Conservation (phyloP, 1,140 invertebrate species). For the Zaprionus lachaisei region DNA sequence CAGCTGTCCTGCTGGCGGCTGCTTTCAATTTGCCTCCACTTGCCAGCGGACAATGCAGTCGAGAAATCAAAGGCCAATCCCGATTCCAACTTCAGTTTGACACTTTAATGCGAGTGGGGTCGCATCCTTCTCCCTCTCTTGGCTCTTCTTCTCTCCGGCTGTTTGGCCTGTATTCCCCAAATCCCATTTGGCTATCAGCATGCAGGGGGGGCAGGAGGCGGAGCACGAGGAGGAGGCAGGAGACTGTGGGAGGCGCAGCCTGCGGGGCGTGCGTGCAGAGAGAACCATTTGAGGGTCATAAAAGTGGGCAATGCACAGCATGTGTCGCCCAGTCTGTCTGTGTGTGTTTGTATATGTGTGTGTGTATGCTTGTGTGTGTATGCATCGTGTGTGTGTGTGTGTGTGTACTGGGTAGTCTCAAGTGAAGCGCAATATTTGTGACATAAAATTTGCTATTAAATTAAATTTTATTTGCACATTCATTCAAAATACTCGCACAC, state of each 20-base stretch:
- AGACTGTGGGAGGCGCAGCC: neutral
- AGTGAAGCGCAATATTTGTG: slow-evolving; percentile 72
- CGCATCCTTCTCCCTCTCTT: neutral
- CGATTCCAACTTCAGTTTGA: slow-evolving; percentile 57
- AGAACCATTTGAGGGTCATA: slow-evolving; percentile 66
- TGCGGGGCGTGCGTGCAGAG: slow-evolving; percentile 38
- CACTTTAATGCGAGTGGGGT: slow-evolving; percentile 60
- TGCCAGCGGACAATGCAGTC: slow-evolving; percentile 31
- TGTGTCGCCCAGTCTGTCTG: neutral
- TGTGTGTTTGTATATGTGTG: neutral
- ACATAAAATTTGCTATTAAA: slow-evolving; percentile 77
- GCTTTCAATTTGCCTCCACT: slow-evolving; percentile 13
- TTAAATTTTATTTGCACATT: slow-evolving; percentile 82
- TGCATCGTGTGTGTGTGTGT: too few species aligned
- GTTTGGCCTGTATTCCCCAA: slow-evolving; percentile 61
- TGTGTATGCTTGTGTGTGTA: slow-evolving; percentile 9
- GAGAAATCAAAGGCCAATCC: slow-evolving; percentile 63
- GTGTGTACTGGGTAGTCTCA: slow-evolving; percentile 14
- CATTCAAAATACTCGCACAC: slow-evolving; percentile 66
- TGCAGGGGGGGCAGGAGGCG: neutral
- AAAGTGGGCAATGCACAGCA: slow-evolving; percentile 50
- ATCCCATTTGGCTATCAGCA: slow-evolving; percentile 79
- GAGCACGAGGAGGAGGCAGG: neutral
- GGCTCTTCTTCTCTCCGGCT: neutral
- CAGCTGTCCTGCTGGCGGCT: neutral